A percentile compares a stretch with the other conserved stretches of the same genome.
These are phyloP conservation scores for Rhodinocichla rosea DNA, from an alignment of 2,113 vertebrate species.

Conservation along the genomic window DNA sequence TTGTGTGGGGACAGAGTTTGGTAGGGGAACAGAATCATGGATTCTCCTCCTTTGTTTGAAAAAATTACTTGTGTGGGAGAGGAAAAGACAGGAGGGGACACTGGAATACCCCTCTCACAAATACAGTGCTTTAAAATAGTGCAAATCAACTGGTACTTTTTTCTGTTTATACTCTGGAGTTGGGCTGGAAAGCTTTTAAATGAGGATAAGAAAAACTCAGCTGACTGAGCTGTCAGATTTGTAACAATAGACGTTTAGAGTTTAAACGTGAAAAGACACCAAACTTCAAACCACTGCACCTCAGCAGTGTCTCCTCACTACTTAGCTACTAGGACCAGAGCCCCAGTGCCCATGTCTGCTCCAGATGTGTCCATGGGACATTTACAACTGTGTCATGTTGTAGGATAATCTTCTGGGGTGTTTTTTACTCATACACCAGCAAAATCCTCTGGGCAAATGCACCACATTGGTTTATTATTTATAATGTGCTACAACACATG, in stretches of 20 bases:
- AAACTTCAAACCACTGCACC: not conserved
- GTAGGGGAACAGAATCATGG: not conserved
- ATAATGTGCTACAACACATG: not conserved
- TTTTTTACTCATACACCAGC: not conserved
- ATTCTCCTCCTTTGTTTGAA: not conserved
- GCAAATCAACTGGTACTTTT: not conserved
- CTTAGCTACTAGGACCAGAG: not conserved
- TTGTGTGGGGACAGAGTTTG: not conserved
- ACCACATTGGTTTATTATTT: not conserved
- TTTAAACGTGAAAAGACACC: not conserved
- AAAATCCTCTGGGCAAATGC: not conserved
- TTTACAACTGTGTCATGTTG: not conserved
- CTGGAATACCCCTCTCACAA: not conserved
- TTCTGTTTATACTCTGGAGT: not conserved
- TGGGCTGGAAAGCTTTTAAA: not conserved
- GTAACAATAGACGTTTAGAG: not conserved
- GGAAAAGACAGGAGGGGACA: not conserved
- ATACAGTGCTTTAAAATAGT: not conserved
- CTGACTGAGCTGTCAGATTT: not conserved
- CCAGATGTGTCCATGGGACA: not conserved
- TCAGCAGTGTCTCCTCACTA: not conserved
- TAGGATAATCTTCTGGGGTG: not conserved
- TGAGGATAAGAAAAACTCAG: not conserved
- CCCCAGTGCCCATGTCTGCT: not conserved
- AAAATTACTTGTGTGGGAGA: not conserved